phyloP scores from a whole-genome alignment of 2,888 invertebrate genomes.

The Eupelmus urozonus region DNA sequence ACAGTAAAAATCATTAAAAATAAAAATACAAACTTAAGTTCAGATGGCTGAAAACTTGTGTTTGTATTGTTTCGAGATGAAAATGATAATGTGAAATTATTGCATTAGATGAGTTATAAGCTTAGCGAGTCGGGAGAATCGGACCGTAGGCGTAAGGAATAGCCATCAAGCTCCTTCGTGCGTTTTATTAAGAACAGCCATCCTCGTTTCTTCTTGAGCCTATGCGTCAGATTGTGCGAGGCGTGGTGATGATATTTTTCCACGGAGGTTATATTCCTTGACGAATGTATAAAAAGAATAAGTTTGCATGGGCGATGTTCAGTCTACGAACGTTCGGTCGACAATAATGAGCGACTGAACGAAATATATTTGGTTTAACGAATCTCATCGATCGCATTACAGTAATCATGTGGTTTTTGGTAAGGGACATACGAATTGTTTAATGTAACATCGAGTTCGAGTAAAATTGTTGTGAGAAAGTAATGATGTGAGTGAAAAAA shows the following conservation, averaged over 20 bases:
- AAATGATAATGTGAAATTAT: constrained; percentile 5
- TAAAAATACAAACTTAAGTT: too few relatives aligned
- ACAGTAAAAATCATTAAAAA: too few relatives aligned
- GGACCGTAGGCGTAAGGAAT: constrained; percentile 28
- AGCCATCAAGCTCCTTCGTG: constrained; percentile 31
- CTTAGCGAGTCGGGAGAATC: background rate
- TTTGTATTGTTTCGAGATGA: background rate
- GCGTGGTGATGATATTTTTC: constrained; percentile 52
- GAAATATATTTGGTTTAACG: constrained; percentile 32
- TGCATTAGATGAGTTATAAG: constrained; percentile 13
- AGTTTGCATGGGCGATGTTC: constrained; percentile 31
- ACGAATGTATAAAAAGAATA: constrained; percentile 58
- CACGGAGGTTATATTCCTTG: constrained; percentile 4
- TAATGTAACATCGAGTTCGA: too few relatives aligned
- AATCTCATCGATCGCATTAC: constrained; percentile 14
- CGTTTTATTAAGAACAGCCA: constrained; percentile 46
- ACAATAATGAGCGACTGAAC: constrained; percentile 55
- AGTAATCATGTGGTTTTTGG: constrained; percentile 55
- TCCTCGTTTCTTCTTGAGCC: constrained; percentile 41
- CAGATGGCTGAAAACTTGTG: too few relatives aligned
- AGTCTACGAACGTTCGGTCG: constrained; percentile 48
- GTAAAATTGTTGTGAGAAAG: too few relatives aligned
- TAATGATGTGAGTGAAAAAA: too few relatives aligned
- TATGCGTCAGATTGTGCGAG: constrained; percentile 57
- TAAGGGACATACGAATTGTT: constrained; percentile 26